Evolutionary conservation across 2,113 vertebrate species (phyloP).

Genomic region (Albula goreensis): DNA sequence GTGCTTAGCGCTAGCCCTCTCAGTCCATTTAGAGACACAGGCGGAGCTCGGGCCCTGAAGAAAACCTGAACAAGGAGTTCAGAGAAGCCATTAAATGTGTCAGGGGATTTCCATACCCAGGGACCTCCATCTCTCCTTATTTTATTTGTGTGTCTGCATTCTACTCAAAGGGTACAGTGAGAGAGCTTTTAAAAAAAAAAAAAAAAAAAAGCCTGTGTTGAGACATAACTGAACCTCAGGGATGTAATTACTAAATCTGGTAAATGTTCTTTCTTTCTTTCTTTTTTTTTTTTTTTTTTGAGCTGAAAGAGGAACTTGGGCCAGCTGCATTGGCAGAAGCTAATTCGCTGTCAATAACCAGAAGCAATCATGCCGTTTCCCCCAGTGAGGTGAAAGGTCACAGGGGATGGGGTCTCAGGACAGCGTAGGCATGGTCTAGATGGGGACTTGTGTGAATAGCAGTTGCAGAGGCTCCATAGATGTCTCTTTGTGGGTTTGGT

Average conservation of each 20-base stretch:
- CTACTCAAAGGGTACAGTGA: conserved; percentile 62
- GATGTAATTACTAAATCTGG: conserved; percentile 49
- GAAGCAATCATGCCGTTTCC: conserved; percentile 11
- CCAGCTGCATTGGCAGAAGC: conserved; percentile 19
- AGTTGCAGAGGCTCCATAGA: not conserved
- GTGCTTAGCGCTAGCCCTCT: not conserved
- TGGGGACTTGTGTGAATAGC: not conserved
- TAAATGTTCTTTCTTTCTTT: too few relatives aligned
- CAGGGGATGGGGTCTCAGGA: conserved; percentile 11
- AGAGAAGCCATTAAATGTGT: conserved; percentile 65
- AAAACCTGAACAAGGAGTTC: conserved; percentile 67
- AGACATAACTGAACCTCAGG: conserved; percentile 61
- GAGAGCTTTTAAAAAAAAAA: conserved; percentile 54
- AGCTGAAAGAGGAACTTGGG: conserved; percentile 32
- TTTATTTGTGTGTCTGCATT: conserved; percentile 69
- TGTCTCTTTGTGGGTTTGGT: conserved; percentile 63
- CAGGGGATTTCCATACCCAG: conserved; percentile 43
- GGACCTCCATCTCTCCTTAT: conserved; percentile 55
- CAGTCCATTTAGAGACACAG: not conserved
- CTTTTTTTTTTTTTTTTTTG: not conserved
- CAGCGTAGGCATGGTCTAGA: not conserved
- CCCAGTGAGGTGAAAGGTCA: conserved; percentile 22
- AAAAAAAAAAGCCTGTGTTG: conserved; percentile 31
- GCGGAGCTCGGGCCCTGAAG: conserved; percentile 26
- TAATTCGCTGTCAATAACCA: conserved; percentile 25